Conservation (phyloP, 30 jellyfish, hydroid and myxozoan genomes). For the Hydra vulgaris region DNA sequence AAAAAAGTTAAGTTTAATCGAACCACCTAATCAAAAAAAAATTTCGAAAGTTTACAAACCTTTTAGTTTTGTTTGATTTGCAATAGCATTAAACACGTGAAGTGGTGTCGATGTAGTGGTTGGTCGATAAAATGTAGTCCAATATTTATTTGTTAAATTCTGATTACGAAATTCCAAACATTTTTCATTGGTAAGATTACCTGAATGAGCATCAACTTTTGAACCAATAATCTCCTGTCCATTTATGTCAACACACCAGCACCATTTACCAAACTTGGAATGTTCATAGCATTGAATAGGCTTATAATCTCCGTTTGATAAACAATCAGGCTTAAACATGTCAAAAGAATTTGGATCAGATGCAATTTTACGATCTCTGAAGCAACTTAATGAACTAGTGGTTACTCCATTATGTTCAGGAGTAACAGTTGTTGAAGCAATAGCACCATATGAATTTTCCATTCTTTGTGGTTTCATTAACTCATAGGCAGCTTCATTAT, state of each 20-base stretch:
- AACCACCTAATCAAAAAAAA: too few relatives aligned
- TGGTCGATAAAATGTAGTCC: constrained; percentile 89
- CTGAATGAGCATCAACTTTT: constrained; percentile 36
- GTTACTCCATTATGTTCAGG: not conserved
- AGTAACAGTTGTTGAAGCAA: not conserved
- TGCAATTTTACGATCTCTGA: constrained; percentile 64
- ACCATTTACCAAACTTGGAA: constrained; percentile 74
- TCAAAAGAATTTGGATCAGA: constrained; percentile 73
- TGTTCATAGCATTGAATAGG: constrained; percentile 83
- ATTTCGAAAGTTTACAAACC: too few relatives aligned
- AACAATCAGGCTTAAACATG: constrained; percentile 87
- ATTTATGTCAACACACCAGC: constrained; percentile 90
- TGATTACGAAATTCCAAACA: constrained; percentile 50
- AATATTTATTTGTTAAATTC: constrained; percentile 51
- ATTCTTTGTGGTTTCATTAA: not conserved
- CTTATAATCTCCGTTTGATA: constrained; percentile 76
- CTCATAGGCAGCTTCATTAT: not conserved
- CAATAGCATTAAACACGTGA: not conserved
- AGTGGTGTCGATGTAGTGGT: constrained; percentile 46
- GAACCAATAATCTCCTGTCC: constrained; percentile 89
- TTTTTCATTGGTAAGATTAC: constrained; percentile 48
- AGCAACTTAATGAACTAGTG: constrained; percentile 45
- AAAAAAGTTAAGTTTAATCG: too few relatives aligned
- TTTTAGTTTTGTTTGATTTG: not conserved
- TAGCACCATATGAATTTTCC: not conserved